phyloP scores from a whole-genome alignment of 2,113 vertebrate species.

The Alces alces region DNA sequence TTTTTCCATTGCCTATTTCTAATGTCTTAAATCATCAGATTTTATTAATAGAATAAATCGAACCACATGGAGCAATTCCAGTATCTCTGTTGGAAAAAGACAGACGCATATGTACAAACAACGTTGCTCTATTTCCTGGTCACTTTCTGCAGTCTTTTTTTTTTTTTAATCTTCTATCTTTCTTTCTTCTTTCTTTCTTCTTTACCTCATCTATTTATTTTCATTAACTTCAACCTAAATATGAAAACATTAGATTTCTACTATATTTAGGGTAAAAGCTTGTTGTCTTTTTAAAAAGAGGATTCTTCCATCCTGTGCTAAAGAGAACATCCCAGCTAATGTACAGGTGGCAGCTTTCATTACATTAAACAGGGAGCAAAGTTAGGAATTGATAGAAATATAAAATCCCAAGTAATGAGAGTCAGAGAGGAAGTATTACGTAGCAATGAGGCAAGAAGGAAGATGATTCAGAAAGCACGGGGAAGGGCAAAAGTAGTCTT shows the following conservation, averaged over 20 bases:
- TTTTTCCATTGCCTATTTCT: conserved; percentile 43
- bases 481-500: neutral
- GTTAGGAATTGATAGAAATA: neutral
- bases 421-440: neutral
- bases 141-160: neutral
- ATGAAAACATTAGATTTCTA: neutral
- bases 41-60: conserved; percentile 45
- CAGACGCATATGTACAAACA: neutral
- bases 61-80: neutral
- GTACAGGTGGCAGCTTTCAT: neutral
- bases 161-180: neutral
- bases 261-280: neutral
- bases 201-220: neutral
- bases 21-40: conserved; percentile 29
- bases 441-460: neutral
- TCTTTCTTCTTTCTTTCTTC: neutral
- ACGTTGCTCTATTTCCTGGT: neutral
- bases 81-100: neutral
- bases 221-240: neutral
- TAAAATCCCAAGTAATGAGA: neutral
- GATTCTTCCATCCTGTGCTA: neutral
- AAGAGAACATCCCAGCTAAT: neutral
- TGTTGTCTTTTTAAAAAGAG: neutral
- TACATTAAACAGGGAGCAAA: neutral
- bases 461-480: neutral